Evolutionary conservation across 2,797 vertebrate genomes (phyloP), one percentile per base, ranked within the genome.

Genomic region (Bradypodion ventrale): DNA sequence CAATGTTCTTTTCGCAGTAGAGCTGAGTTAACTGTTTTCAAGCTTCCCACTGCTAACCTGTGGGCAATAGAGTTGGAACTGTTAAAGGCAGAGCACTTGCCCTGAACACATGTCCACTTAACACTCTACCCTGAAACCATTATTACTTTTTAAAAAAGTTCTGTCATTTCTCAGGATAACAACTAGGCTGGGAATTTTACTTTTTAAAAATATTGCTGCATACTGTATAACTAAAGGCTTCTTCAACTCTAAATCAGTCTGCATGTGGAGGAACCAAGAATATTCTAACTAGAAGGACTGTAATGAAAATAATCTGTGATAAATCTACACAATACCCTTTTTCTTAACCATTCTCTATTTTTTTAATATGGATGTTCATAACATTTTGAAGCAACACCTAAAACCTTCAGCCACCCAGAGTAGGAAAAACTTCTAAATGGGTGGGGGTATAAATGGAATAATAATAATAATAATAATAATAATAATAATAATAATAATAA

Each of bases 181-280:
- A 4, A 1, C 7, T 77, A 8, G 68, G 5, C 59, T 52, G 3
- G 37, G 56, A 65, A 73, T 23, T 56, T 37, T 56, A 27, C 27
- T 12, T n/a, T n/a, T 25, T 21, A 83, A 87, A 85, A 80, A 59
- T 21, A 60, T 12, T 12, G 56, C 35, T 32, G 32, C 19, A 81
- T 70, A n/a, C n/a, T n/a, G n/a, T n/a, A 0, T 83, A 35, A 42
- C 15, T 23, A 83, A 76, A 35, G 65, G 68, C 70, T 86, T 80
- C 25, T 29, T 35, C 68, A 44, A 40, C 2, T 83, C 83, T 27
- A 27, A 1, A 3, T 44, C 6, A 59, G 79, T 12, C 82, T 0
- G 0, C 63, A 83, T 63, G 49, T 42, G 59, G 6, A 85, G 40
- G 75, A 80, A 1, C 85, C 7, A 1, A 40, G 85, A 49, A 80